phyloP scores from a whole-genome alignment of 1,140 invertebrate species.

The Latrodectus geometricus region DNA sequence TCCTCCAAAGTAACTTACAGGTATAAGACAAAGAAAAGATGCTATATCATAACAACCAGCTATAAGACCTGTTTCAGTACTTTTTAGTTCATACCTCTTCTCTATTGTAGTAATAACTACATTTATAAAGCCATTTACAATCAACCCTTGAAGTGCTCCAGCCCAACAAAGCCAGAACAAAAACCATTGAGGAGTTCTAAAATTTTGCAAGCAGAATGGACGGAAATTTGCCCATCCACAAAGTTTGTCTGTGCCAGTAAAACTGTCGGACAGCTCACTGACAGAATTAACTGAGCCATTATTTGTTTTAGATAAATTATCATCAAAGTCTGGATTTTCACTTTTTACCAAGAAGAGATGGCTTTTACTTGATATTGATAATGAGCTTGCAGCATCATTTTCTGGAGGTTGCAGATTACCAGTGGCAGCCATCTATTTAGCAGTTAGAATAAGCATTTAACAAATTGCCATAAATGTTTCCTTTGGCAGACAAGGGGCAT shows the following conservation, averaged over 20 bases:
- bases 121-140: conserved; percentile 89
- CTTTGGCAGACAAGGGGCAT: too few relatives aligned
- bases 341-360: conserved; percentile 15
- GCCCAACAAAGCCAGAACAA: conserved; percentile 86
- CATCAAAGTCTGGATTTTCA: conserved; percentile 13
- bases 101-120: conserved; percentile 91
- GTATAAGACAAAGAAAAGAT: conserved; percentile 83
- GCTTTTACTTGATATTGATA: conserved; percentile 41
- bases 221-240: conserved; percentile 78
- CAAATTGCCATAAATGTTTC: too few relatives aligned
- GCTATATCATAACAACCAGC: conserved; percentile 86
- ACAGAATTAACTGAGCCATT: conserved; percentile 32
- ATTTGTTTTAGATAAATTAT: neutral
- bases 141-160: conserved; percentile 86
- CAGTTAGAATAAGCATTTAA: too few relatives aligned
- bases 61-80: conserved; percentile 82
- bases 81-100: conserved; percentile 82
- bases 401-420: neutral
- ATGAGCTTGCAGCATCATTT: neutral
- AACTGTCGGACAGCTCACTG: conserved; percentile 45
- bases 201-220: conserved; percentile 79
- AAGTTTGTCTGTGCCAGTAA: conserved; percentile 34
- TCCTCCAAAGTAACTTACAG: conserved; percentile 87
- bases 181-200: conserved; percentile 83
- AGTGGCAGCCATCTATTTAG: neutral